Conservation (phyloP, 2,113 vertebrate species). For the Okapia johnstoni region DNA sequence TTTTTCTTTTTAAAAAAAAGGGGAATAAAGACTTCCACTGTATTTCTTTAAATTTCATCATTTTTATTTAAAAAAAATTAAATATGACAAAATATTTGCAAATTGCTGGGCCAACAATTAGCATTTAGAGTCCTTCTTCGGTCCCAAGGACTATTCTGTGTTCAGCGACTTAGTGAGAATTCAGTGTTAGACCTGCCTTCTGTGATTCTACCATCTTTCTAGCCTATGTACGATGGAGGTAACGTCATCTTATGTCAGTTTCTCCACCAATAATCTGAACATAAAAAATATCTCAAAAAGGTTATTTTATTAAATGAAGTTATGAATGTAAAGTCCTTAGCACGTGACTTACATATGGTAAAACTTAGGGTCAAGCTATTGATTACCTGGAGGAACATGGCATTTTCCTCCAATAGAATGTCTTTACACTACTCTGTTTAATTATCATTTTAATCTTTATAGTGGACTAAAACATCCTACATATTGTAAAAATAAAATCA, state of each 20-base stretch:
- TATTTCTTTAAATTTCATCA: background rate
- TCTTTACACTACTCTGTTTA: background rate
- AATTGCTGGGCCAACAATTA: background rate
- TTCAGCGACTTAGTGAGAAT: background rate
- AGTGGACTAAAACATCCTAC: background rate
- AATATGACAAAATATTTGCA: background rate
- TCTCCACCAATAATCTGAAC: background rate
- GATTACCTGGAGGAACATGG: background rate
- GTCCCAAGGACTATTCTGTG: background rate
- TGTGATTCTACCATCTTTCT: background rate
- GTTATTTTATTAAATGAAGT: background rate
- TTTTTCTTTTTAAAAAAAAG: background rate
- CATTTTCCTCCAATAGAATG: background rate
- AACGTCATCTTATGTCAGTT: background rate
- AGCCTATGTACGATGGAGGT: background rate
- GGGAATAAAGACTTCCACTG: background rate
- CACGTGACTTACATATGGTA: background rate
- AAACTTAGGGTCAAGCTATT: background rate
- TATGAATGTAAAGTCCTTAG: background rate
- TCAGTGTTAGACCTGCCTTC: background rate
- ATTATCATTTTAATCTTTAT: background rate
- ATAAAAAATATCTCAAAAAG: background rate
- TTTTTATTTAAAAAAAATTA: background rate
- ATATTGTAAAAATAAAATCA: constrained; percentile 23
- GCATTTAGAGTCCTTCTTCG: background rate